These are phyloP conservation scores for Heliconius hortense DNA, from an alignment of 2,888 invertebrate species.

Conservation along the genomic window DNA sequence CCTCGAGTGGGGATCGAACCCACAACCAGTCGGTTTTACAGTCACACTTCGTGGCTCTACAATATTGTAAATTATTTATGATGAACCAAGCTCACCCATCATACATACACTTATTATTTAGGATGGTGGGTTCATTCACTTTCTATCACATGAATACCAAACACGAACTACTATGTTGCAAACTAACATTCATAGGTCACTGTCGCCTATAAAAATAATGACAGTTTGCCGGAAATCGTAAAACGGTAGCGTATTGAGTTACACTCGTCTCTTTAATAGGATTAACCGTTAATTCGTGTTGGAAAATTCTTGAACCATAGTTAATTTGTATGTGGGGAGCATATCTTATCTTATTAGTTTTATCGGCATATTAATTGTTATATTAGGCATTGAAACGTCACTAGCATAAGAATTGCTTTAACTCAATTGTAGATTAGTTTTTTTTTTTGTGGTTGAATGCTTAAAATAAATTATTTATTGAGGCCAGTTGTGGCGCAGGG, in stretches of 20 bases:
- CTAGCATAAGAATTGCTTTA: conserved; percentile 9
- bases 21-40: no score
- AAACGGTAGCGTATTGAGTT: conserved; percentile 45
- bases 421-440: not conserved
- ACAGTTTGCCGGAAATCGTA: conserved; percentile 62
- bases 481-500: no score
- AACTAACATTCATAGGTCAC: conserved; percentile 46
- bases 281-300: conserved; percentile 32
- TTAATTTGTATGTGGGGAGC: conserved; percentile 32
- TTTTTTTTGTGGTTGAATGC: not conserved
- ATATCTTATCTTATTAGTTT: conserved; percentile 37
- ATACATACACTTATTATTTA: conserved; percentile 32
- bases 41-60: no score
- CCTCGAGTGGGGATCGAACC: no score
- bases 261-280: conserved; percentile 31
- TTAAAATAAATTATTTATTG: not conserved
- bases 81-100: no score
- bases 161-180: conserved; percentile 49
- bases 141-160: conserved; percentile 45
- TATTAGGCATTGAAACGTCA: conserved; percentile 25
- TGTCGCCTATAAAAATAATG: conserved; percentile 55
- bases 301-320: conserved; percentile 30
- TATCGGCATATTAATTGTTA: conserved; percentile 35
- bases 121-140: conserved; percentile 39
- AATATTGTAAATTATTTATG: not conserved